Evolutionary conservation across 2,797 vertebrate genomes (phyloP).

Genomic region (Schizopygopsis pylzovi): DNA sequence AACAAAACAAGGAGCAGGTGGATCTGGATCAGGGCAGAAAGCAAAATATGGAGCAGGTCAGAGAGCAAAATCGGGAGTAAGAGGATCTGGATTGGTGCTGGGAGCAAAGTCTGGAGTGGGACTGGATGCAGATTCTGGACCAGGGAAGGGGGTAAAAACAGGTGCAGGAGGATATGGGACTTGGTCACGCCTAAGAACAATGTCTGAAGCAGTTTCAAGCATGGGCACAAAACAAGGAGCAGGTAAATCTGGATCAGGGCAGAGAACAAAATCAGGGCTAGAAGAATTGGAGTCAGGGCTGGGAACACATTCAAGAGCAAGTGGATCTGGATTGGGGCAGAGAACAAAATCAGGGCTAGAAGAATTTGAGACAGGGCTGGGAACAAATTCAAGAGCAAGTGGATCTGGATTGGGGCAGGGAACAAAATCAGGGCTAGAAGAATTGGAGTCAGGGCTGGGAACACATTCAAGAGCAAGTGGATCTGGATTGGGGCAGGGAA

Average conservation of each 20-base stretch:
- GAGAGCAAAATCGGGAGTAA: background rate
- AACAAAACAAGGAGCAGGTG: background rate
- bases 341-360: background rate
- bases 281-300: background rate
- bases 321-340: background rate
- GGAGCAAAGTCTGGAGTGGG: background rate
- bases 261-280: background rate
- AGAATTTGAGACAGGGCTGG: conserved; percentile 9
- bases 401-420: background rate
- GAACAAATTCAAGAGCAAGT: background rate
- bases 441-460: background rate
- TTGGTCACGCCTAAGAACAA: background rate
- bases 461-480: background rate
- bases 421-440: too few relatives aligned
- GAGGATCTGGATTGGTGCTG: background rate
- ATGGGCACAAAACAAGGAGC: background rate
- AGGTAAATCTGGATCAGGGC: background rate
- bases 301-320: background rate
- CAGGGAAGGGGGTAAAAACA: background rate
- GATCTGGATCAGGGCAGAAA: background rate
- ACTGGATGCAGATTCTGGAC: background rate
- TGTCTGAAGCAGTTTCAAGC: background rate
- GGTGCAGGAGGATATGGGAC: background rate
- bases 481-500: background rate
- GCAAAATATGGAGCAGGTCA: background rate